Evolutionary conservation across 2,113 vertebrate genomes (phyloP).

Genomic region (Microtus richardsoni): DNA sequence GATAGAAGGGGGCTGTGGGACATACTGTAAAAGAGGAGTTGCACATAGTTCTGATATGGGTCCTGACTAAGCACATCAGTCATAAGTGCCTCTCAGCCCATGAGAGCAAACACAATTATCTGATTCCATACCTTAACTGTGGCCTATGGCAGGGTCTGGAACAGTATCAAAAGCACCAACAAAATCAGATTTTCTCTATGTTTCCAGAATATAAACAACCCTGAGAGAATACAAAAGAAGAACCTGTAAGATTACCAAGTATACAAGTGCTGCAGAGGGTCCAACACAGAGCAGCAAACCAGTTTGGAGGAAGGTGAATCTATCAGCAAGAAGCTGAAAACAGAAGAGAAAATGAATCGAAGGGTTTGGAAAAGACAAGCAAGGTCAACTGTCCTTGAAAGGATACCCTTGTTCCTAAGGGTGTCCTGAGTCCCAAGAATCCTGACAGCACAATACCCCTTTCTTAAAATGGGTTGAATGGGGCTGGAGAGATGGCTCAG

Average conservation of each 20-base stretch:
- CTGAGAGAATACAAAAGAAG: background rate
- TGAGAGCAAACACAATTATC: background rate
- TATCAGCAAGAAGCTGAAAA: background rate
- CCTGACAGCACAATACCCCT: background rate
- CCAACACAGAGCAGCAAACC: background rate
- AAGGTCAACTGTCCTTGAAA: background rate
- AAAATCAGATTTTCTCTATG: background rate
- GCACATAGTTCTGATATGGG: background rate
- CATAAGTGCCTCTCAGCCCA: background rate
- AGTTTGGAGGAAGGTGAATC: background rate
- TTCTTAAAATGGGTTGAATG: background rate
- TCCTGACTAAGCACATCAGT: background rate
- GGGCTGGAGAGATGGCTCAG: background rate
- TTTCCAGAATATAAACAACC: background rate
- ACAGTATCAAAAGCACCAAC: background rate
- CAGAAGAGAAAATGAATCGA: background rate
- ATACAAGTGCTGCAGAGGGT: background rate
- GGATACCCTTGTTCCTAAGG: background rate
- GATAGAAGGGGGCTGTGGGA: background rate
- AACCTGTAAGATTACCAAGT: background rate
- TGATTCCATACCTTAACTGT: background rate
- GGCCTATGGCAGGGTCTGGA: background rate
- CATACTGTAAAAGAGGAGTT: background rate
- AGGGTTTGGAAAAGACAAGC: background rate
- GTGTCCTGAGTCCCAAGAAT: too few relatives aligned